These are phyloP conservation scores for Clarias macrocephalus DNA, from an alignment of 2,113 vertebrate species.

Conservation along the genomic window DNA sequence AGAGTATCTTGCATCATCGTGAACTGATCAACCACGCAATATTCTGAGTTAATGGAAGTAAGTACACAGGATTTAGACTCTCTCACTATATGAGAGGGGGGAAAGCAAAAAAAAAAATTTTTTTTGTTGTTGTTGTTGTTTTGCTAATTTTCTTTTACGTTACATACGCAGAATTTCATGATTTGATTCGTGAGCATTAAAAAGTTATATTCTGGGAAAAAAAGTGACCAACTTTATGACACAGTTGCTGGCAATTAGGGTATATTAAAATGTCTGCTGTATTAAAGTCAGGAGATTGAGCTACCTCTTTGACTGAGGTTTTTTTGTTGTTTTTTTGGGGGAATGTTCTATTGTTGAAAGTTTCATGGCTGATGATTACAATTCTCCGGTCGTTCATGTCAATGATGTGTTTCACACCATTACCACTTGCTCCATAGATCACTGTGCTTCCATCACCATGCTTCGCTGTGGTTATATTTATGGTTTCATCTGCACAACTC, in stretches of 20 bases:
- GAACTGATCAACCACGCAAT: background rate
- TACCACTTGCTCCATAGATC: background rate
- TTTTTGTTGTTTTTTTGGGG: too few species aligned
- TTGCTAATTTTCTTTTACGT: too few species aligned
- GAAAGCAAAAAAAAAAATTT: too few species aligned
- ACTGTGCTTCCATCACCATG: background rate
- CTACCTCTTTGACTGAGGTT: background rate
- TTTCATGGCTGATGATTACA: background rate
- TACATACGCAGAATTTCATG: too few species aligned
- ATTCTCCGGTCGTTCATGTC: background rate
- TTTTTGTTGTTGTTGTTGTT: background rate
- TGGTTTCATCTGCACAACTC: background rate
- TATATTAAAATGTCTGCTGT: too few species aligned
- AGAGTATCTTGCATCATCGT: background rate
- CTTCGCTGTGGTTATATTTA: background rate
- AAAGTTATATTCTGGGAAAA: too few species aligned
- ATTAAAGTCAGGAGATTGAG: too few species aligned
- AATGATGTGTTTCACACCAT: background rate
- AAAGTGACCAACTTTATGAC: too few species aligned
- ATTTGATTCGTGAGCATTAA: too few species aligned
- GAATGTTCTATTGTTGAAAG: background rate
- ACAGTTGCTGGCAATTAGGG: too few species aligned
- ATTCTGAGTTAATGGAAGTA: background rate
- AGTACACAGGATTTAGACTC: background rate
- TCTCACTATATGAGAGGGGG: too few species aligned